phyloP scores from a whole-genome alignment of 1,140 invertebrate species.

The Drosophila burlai region DNA sequence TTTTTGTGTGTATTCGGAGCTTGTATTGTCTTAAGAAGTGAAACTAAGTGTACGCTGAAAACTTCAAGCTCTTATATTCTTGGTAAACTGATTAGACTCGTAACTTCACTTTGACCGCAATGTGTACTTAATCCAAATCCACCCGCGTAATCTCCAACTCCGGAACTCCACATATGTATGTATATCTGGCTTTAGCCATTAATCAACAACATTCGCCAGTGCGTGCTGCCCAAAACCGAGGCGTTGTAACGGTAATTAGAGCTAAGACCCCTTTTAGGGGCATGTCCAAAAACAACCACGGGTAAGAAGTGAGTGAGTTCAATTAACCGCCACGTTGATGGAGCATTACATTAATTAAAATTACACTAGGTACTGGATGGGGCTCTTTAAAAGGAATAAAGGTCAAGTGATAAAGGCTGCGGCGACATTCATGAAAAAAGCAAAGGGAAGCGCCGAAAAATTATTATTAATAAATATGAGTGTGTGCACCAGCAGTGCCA shows the following conservation, averaged over 20 bases:
- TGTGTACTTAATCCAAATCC: constrained; percentile 37
- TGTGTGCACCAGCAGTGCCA: constrained; percentile 49
- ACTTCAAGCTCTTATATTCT: neutral
- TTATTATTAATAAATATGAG: constrained; percentile 66
- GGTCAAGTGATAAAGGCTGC: constrained; percentile 54
- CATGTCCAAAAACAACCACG: constrained; percentile 17
- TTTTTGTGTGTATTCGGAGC: no score
- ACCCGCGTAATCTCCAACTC: constrained; percentile 53
- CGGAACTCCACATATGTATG: neutral
- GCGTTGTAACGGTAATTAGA: constrained; percentile 67
- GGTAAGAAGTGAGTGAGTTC: constrained; percentile 42
- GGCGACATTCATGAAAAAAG: constrained; percentile 39
- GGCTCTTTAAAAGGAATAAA: constrained; percentile 47
- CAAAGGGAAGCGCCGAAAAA: constrained; percentile 50
- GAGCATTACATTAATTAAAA: constrained; percentile 71
- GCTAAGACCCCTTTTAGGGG: constrained; percentile 42
- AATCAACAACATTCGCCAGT: constrained; percentile 60
- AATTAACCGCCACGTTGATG: constrained; percentile 53
- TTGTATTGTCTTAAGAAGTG: no score
- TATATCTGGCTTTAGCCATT: constrained; percentile 49
- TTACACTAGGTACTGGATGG: constrained; percentile 51
- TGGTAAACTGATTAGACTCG: neutral
- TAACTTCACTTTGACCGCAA: neutral
- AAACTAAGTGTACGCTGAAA: neutral
- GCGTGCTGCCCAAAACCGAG: constrained; percentile 26